Conservation (phyloP, 2,888 invertebrate species). For the Rutpela maculata region DNA sequence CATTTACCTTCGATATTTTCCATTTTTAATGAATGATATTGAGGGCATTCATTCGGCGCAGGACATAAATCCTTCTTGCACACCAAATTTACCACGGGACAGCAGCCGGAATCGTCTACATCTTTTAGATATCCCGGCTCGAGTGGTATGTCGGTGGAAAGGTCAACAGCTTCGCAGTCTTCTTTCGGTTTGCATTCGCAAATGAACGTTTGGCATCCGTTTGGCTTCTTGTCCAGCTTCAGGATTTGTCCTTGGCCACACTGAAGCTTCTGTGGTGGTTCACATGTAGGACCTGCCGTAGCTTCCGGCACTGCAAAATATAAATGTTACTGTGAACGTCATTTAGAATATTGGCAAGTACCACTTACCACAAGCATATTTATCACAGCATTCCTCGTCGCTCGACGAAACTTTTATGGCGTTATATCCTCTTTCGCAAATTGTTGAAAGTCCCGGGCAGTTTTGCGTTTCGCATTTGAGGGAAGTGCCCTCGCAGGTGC, state of each 20-base stretch:
- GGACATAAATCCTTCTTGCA: slow-evolving; percentile 83
- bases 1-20: slow-evolving; percentile 74
- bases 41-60: slow-evolving; percentile 76
- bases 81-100: slow-evolving; percentile 78
- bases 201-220: slow-evolving; percentile 84
- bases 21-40: slow-evolving; percentile 76
- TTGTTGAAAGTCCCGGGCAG: slow-evolving; percentile 76
- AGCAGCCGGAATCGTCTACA: slow-evolving; percentile 83
- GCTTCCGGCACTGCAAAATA: slow-evolving; percentile 63
- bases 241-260: slow-evolving; percentile 84
- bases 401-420: slow-evolving; percentile 76
- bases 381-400: slow-evolving; percentile 82
- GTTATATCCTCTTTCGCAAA: slow-evolving; percentile 79
- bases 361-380: slow-evolving; percentile 80
- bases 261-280: slow-evolving; percentile 80
- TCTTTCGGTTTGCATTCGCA: slow-evolving; percentile 86
- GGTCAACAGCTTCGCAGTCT: slow-evolving; percentile 79
- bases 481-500: slow-evolving; percentile 80
- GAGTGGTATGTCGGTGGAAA: slow-evolving; percentile 71
- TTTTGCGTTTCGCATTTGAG: slow-evolving; percentile 80
- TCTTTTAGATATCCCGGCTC: slow-evolving; percentile 75
- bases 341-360: slow-evolving; percentile 10
- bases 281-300: slow-evolving; percentile 75
- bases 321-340: not conserved
- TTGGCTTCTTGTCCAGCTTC: slow-evolving; percentile 79